Conservation (phyloP, 2,113 vertebrate genomes). For the Sialia sialis region DNA sequence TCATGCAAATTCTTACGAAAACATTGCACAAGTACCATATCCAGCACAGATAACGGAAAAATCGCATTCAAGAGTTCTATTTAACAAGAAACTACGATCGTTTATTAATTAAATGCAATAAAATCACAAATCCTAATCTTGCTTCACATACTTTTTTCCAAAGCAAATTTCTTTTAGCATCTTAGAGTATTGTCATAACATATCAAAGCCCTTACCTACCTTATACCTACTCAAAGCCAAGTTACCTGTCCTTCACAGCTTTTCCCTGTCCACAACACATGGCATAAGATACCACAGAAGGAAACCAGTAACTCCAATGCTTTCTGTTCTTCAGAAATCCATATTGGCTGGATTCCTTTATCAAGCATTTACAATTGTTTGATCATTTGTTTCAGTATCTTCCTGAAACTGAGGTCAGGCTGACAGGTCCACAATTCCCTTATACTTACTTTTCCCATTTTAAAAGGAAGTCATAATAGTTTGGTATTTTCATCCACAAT, state of each 20-base stretch:
- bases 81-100: neutral
- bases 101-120: neutral
- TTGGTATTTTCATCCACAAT: neutral
- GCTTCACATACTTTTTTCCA: neutral
- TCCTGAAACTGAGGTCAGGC: neutral
- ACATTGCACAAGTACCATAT: neutral
- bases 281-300: neutral
- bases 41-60: neutral
- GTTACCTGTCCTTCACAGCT: neutral
- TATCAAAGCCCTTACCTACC: neutral
- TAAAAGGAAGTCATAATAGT: neutral
- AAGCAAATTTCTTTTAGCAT: neutral
- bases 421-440: neutral
- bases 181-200: neutral
- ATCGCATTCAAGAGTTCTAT: neutral
- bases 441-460: neutral
- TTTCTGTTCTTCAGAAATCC: neutral
- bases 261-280: neutral
- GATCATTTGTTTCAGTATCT: neutral
- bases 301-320: neutral
- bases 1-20: neutral
- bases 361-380: neutral
- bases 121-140: neutral
- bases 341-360: neutral
- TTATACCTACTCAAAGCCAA: neutral